Evolutionary conservation across 2,113 vertebrate genomes (phyloP).

Genomic region (Hymenochirus boettgeri): DNA sequence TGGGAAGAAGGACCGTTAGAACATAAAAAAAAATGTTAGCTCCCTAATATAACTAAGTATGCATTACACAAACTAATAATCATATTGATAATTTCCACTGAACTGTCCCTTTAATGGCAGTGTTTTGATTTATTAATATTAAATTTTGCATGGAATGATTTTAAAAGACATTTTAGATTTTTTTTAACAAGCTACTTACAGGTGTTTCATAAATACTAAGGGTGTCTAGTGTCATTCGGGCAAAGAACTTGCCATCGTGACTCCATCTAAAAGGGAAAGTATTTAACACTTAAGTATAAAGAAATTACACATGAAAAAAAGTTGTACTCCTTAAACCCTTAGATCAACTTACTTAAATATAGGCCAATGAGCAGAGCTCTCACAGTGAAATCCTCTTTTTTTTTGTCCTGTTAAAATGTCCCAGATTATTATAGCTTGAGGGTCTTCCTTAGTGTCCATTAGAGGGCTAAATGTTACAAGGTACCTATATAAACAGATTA

Average conservation of each 20-base stretch:
- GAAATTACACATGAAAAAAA: too few relatives aligned
- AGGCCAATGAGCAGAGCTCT: constrained; percentile 97
- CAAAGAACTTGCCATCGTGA: constrained; percentile 97
- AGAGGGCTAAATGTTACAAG: constrained; percentile 94
- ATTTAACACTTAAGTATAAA: too few relatives aligned
- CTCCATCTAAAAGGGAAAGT: constrained; percentile 77
- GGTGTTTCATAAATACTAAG: constrained; percentile 97
- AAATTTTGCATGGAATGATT: too few relatives aligned
- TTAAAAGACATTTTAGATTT: too few relatives aligned
- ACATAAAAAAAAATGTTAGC: too few relatives aligned
- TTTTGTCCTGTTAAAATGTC: constrained; percentile 95
- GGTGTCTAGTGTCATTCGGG: constrained; percentile 90
- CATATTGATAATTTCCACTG: too few relatives aligned
- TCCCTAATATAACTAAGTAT: too few relatives aligned
- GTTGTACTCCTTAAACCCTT: too few relatives aligned
- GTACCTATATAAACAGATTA: constrained; percentile 68
- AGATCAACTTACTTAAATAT: constrained; percentile 89
- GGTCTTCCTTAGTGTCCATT: constrained; percentile 95
- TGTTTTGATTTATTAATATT: too few relatives aligned
- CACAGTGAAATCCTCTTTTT: constrained; percentile 96
- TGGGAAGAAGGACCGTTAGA: too few relatives aligned
- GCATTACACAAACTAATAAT: too few relatives aligned
- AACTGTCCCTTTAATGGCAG: too few relatives aligned
- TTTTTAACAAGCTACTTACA: constrained; percentile 75
- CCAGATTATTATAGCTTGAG: constrained; percentile 98